These are phyloP conservation scores for Platyscelio sp. DNA, from an alignment of 2,888 invertebrate species.

Conservation along the genomic window DNA sequence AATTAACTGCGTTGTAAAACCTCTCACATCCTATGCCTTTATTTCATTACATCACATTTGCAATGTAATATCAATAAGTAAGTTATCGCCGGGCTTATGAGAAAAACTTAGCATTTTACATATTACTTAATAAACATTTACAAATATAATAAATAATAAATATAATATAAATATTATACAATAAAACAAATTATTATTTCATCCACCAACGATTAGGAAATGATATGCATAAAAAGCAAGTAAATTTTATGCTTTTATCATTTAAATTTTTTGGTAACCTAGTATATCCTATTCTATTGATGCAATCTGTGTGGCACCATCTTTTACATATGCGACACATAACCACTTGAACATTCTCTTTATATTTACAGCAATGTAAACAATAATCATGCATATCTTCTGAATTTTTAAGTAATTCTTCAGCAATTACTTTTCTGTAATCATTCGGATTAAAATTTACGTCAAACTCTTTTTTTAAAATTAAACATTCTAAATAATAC, in stretches of 20 bases:
- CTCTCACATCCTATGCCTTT: too few relatives aligned
- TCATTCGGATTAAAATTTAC: neutral
- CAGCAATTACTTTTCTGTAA: constrained; percentile 3
- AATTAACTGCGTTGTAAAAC: too few relatives aligned
- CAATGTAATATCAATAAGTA: too few relatives aligned
- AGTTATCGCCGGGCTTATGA: too few relatives aligned
- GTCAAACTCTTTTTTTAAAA: neutral
- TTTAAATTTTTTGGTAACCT: neutral
- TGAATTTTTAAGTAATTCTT: constrained; percentile 10
- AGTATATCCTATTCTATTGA: neutral
- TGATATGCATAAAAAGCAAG: neutral
- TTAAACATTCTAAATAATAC: constrained; percentile 10
- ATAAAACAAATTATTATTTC: neutral
- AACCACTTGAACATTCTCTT: neutral
- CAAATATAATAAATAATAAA: too few relatives aligned
- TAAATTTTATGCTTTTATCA: neutral
- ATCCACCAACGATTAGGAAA: constrained; percentile 24
- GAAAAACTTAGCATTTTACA: too few relatives aligned
- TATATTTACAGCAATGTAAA: constrained; percentile 8
- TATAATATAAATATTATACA: too few relatives aligned
- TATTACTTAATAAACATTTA: too few relatives aligned
- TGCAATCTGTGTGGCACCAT: constrained; percentile 3
- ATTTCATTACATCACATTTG: too few relatives aligned
- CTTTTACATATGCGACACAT: constrained; percentile 19
- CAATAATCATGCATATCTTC: constrained; percentile 20